Percentiles rank a stretch among this genome's conserved stretches.
Evolutionary conservation across 2,888 invertebrate genomes (phyloP).

Genomic region (Octonoba sinensis): DNA sequence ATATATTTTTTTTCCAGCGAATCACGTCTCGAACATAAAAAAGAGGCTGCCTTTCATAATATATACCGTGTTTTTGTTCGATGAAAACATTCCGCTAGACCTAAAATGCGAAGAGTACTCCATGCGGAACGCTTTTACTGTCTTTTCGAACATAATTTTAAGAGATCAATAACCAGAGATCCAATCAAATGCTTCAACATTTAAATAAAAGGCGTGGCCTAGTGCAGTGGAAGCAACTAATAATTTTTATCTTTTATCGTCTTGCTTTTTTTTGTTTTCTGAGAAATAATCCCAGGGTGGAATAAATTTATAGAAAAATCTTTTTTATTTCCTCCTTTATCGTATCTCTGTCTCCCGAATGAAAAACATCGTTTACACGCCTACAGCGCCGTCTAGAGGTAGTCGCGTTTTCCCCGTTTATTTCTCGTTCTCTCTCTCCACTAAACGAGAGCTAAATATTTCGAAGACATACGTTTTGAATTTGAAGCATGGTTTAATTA

Average conservation of each 20-base stretch:
- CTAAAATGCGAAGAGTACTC: slow-evolving; percentile 18
- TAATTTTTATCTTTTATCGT: slow-evolving; percentile 17
- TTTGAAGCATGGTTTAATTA: too few relatives aligned
- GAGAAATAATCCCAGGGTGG: slow-evolving; percentile 6
- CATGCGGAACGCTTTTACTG: slow-evolving; percentile 28
- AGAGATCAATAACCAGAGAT: slow-evolving; percentile 47
- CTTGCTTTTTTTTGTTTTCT: slow-evolving; percentile 28
- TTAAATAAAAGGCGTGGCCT: slow-evolving; percentile 60
- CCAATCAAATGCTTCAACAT: slow-evolving; percentile 46
- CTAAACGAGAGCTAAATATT: too few relatives aligned
- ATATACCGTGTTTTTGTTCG: slow-evolving; percentile 15
- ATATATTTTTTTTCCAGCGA: slow-evolving; percentile 14
- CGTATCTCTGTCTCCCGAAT: slow-evolving; percentile 15
- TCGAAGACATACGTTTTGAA: too few relatives aligned
- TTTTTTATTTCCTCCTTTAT: slow-evolving; percentile 9
- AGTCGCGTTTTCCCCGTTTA: neutral
- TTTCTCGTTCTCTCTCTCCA: too few relatives aligned
- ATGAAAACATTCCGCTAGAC: slow-evolving; percentile 5
- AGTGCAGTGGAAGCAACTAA: slow-evolving; percentile 21
- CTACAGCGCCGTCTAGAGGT: neutral
- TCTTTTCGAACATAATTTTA: slow-evolving; percentile 54
- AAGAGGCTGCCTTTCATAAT: slow-evolving; percentile 35
- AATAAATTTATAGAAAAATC: slow-evolving; percentile 15
- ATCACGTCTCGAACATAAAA: slow-evolving; percentile 27
- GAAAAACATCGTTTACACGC: slow-evolving; percentile 2